phyloP scores from a whole-genome alignment of 2,888 invertebrate species.

The Philonicus albiceps region DNA sequence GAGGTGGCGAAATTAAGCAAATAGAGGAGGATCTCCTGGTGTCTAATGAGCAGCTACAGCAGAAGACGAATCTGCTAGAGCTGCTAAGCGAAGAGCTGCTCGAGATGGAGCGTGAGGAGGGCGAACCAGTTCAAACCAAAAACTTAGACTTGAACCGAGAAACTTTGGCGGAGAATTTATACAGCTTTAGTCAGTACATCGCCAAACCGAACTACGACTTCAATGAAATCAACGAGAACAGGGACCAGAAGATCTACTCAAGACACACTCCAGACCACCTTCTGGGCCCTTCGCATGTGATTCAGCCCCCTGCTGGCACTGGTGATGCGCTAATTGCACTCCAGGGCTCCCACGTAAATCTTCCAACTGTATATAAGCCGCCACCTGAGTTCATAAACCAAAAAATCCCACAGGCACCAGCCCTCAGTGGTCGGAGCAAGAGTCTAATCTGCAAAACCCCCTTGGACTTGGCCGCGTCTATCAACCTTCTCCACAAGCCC shows the following conservation, averaged over 20 bases:
- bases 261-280: conserved; percentile 32
- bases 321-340: neutral
- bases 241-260: neutral
- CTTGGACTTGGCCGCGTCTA: conserved; percentile 42
- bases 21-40: conserved; percentile 65
- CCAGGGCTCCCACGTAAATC: neutral
- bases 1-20: conserved; percentile 67
- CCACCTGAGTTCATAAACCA: conserved; percentile 39
- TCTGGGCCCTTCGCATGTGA: neutral
- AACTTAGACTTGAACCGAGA: conserved; percentile 14
- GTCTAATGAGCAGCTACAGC: conserved; percentile 67
- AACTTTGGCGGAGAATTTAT: conserved; percentile 45
- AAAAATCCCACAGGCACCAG: conserved; percentile 31
- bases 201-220: conserved; percentile 48
- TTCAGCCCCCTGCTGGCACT: neutral
- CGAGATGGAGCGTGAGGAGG: neutral
- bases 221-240: conserved; percentile 48
- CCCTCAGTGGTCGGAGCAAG: conserved; percentile 23
- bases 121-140: neutral
- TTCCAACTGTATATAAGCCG: neutral
- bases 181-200: conserved; percentile 47
- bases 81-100: conserved; percentile 65
- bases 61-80: conserved; percentile 66
- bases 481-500: conserved; percentile 47
- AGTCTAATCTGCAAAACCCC: conserved; percentile 29